Evolutionary conservation across 2,888 invertebrate species (phyloP).

Genomic region (Pseudococcus jackbeardsleyi): DNA sequence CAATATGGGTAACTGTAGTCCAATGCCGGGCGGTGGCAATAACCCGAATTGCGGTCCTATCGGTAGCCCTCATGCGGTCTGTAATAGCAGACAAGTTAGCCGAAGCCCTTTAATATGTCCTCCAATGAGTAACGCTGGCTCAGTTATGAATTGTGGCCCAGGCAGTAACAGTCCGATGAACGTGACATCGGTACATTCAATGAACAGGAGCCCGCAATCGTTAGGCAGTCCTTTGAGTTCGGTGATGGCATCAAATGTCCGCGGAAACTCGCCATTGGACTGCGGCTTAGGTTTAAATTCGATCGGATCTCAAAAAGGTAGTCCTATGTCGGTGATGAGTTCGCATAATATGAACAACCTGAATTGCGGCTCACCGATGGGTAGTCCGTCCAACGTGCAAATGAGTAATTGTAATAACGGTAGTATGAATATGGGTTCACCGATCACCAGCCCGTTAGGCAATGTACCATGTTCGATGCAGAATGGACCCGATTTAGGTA

Average conservation of each 20-base stretch:
- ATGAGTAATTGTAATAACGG: slow-evolving; percentile 70
- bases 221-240: slow-evolving; percentile 68
- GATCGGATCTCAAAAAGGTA: slow-evolving; percentile 69
- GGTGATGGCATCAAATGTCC: slow-evolving; percentile 68
- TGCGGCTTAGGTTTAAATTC: slow-evolving; percentile 69
- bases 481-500: slow-evolving; percentile 66
- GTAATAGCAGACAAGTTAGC: slow-evolving; percentile 61
- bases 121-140: slow-evolving; percentile 66
- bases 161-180: slow-evolving; percentile 78
- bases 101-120: slow-evolving; percentile 68
- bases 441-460: slow-evolving; percentile 76
- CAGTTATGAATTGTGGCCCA: slow-evolving; percentile 74
- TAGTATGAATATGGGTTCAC: slow-evolving; percentile 72
- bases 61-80: slow-evolving; percentile 71
- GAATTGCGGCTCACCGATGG: slow-evolving; percentile 77
- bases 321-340: slow-evolving; percentile 68
- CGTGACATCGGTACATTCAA: slow-evolving; percentile 72
- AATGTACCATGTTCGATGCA: slow-evolving; percentile 70
- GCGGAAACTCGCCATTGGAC: slow-evolving; percentile 71
- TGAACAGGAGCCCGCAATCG: slow-evolving; percentile 68
- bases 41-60: slow-evolving; percentile 69
- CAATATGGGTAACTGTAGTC: slow-evolving; percentile 77
- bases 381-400: slow-evolving; percentile 75
- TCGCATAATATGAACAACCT: slow-evolving; percentile 65
- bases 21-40: slow-evolving; percentile 69